Percentiles rank a stretch among this genome's conserved stretches.
phyloP scores from a whole-genome alignment of 2,797 vertebrate species.

The Acanthurus tractus region DNA sequence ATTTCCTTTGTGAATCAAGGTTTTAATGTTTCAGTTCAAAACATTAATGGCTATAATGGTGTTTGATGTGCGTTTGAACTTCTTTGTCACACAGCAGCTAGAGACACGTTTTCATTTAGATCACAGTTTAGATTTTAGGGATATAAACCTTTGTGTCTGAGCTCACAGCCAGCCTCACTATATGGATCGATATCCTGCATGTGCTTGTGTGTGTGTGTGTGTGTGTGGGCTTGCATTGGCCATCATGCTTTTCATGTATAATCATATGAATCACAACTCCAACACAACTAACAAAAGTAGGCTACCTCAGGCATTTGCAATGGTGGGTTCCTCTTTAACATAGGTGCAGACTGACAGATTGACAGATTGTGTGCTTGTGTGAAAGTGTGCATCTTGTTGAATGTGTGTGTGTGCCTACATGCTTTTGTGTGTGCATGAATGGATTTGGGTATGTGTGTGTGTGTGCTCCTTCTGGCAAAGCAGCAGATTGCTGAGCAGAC shows the following conservation, averaged over 20 bases:
- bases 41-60: conserved; percentile 25
- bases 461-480: conserved; percentile 54
- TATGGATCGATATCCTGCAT: conserved; percentile 41
- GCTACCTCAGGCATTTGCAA: conserved; percentile 62
- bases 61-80: conserved; percentile 25
- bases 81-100: conserved; percentile 24
- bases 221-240: background rate
- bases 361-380: conserved; percentile 31
- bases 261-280: conserved; percentile 48
- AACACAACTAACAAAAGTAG: conserved; percentile 60
- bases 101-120: conserved; percentile 22
- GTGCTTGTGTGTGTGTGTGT: background rate
- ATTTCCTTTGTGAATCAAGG: conserved; percentile 9
- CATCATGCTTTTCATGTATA: conserved; percentile 13
- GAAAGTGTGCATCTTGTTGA: background rate
- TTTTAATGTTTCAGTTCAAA: conserved; percentile 34
- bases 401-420: background rate
- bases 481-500: conserved; percentile 80
- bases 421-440: conserved; percentile 20
- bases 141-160: conserved; percentile 34
- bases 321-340: conserved; percentile 48
- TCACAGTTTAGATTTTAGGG: conserved; percentile 36
- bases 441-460: conserved; percentile 31
- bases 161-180: conserved; percentile 20
- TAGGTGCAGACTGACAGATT: conserved; percentile 57